Conservation (phyloP, 2,113 vertebrate species). For the Alexandromys fortis region DNA sequence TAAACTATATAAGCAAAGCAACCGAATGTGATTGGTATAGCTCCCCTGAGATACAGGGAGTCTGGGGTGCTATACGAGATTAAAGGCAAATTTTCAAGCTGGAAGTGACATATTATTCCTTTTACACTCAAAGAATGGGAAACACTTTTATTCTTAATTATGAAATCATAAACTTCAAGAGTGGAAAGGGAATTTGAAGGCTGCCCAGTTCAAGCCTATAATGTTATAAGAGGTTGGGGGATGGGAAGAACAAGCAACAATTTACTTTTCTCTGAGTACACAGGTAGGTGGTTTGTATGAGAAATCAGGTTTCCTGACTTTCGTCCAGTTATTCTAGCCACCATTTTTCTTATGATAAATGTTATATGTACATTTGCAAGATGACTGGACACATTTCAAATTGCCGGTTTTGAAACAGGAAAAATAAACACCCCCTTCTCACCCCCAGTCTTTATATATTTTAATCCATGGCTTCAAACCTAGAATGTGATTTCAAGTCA, state of each 20-base stretch:
- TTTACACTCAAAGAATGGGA: background rate
- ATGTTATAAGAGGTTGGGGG: background rate
- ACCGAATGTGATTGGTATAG: conserved; percentile 41
- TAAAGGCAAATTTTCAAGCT: conserved; percentile 62
- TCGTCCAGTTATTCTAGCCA: background rate
- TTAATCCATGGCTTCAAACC: background rate
- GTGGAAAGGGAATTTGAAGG: background rate
- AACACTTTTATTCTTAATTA: conserved; percentile 50
- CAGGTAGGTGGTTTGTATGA: background rate
- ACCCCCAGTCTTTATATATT: background rate
- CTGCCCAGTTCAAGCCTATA: background rate
- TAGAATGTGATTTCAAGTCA: conserved; percentile 12
- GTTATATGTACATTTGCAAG: background rate
- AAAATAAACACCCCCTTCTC: background rate
- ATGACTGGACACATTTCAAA: background rate
- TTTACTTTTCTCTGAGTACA: background rate
- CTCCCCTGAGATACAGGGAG: background rate
- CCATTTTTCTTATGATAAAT: background rate
- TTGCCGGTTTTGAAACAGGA: background rate
- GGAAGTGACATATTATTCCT: conserved; percentile 7
- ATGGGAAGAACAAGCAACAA: background rate
- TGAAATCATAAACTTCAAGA: conserved; percentile 46
- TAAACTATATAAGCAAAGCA: conserved; percentile 71
- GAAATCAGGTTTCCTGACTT: conserved; percentile 41
- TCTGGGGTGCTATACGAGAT: conserved; percentile 46